These are phyloP conservation scores for Coccyzus lansbergi DNA, from an alignment of 2,797 vertebrate genomes.

Conservation along the genomic window DNA sequence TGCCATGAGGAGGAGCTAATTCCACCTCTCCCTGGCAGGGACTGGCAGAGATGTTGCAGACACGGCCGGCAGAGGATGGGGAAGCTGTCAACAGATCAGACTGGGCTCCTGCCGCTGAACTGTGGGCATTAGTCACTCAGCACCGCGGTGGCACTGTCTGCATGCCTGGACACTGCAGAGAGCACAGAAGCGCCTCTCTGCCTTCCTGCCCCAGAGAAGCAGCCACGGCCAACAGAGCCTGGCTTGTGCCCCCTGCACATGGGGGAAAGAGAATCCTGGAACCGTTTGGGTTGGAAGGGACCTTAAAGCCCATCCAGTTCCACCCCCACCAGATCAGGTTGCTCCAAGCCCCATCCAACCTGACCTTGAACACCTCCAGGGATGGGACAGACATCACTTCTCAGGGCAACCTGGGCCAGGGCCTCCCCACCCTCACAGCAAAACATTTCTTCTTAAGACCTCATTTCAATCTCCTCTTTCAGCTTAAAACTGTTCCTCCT, in stretches of 20 bases:
- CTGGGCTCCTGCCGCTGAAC: neutral
- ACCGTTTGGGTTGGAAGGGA: too few species aligned
- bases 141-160: neutral
- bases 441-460: too few species aligned
- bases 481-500: too few species aligned
- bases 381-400: too few species aligned
- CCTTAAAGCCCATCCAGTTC: too few species aligned
- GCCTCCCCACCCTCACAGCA: too few species aligned
- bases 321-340: too few species aligned
- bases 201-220: neutral
- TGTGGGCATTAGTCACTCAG: neutral
- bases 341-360: too few species aligned
- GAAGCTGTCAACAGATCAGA: constrained; percentile 14
- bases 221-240: neutral
- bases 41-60: neutral
- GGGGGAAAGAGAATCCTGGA: too few species aligned
- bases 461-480: too few species aligned
- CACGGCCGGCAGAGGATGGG: neutral
- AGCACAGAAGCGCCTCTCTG: neutral
- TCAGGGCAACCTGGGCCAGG: too few species aligned
- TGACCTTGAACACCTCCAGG: too few species aligned
- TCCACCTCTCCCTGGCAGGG: neutral
- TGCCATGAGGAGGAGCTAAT: neutral
- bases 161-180: rapidly evolving
- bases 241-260: rapidly evolving